These are phyloP conservation scores for Pygmarrhopalites habei DNA, from an alignment of 1,140 invertebrate genomes.

Conservation along the genomic window DNA sequence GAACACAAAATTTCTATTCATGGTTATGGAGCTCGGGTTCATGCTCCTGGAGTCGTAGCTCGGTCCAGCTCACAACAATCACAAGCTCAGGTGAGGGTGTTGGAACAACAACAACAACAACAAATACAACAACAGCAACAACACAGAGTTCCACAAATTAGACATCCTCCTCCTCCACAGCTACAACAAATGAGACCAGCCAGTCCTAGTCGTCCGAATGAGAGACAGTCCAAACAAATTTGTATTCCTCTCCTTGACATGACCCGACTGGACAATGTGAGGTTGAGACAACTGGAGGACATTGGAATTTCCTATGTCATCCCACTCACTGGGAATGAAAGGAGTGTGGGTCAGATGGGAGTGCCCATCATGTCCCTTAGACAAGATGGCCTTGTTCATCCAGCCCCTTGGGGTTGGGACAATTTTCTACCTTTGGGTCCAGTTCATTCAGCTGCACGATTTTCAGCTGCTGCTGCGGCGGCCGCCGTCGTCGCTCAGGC, in stretches of 20 bases:
- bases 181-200: conserved; percentile 8
- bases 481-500: neutral
- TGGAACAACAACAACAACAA: no score
- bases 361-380: conserved; percentile 24
- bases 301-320: conserved; percentile 25
- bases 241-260: conserved; percentile 31
- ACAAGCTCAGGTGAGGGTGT: no score
- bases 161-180: conserved; percentile 2
- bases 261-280: conserved; percentile 15
- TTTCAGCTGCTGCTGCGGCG: neutral
- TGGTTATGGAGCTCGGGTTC: neutral
- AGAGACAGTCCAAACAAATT: conserved; percentile 5
- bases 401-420: conserved; percentile 26
- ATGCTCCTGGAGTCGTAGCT: no score
- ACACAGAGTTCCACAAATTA: neutral
- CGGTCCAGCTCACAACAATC: neutral
- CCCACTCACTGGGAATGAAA: conserved; percentile 27
- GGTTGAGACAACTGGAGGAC: conserved; percentile 21
- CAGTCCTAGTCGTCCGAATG: neutral
- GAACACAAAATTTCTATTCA: conserved; percentile 13
- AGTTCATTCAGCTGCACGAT: conserved; percentile 1
- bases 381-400: neutral
- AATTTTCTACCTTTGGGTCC: conserved; percentile 26
- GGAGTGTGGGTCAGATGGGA: conserved; percentile 19
- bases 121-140: neutral